A percentile compares a stretch with the other conserved stretches of the same genome.
Conservation (phyloP, 2,888 invertebrate genomes). For the Xanthostigma xanthostigma region DNA sequence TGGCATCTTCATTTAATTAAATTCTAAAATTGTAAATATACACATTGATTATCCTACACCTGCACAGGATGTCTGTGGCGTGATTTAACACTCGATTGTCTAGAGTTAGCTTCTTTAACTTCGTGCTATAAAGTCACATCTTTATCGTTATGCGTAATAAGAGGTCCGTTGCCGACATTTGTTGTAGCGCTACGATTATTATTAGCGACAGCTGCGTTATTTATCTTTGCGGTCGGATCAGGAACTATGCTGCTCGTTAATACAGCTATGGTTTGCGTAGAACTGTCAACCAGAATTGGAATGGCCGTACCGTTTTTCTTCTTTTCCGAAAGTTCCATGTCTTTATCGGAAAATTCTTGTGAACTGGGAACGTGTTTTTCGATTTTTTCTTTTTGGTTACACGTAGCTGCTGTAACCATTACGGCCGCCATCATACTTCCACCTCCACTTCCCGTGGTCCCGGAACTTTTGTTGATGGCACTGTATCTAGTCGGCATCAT, state of each 20-base stretch:
- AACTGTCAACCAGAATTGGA: conserved; percentile 19
- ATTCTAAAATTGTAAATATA: not conserved
- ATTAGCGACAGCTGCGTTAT: conserved; percentile 14
- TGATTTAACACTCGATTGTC: conserved; percentile 26
- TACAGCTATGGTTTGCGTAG: conserved; percentile 23
- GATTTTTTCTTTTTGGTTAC: conserved; percentile 49
- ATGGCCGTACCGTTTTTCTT: conserved; percentile 14
- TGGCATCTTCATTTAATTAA: not conserved
- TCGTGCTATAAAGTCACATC: conserved; percentile 27
- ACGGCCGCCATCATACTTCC: conserved; percentile 54
- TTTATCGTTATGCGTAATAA: conserved; percentile 21
- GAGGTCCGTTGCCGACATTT: conserved; percentile 24
- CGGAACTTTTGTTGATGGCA: conserved; percentile 44
- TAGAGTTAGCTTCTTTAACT: conserved; percentile 13
- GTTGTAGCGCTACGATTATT: conserved; percentile 15
- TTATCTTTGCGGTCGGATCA: conserved; percentile 15
- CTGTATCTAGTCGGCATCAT: conserved; percentile 62
- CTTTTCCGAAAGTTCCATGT: conserved; percentile 8
- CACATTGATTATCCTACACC: conserved; percentile 17
- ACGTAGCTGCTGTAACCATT: conserved; percentile 49
- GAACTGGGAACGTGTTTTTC: conserved; percentile 38
- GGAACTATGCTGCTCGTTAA: conserved; percentile 9
- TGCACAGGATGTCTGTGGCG: conserved; percentile 23
- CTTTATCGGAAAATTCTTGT: conserved; percentile 5
- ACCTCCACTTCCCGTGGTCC: conserved; percentile 37